Evolutionary conservation across 2,888 invertebrate species (phyloP).

Genomic region (Zelleria hepariella): DNA sequence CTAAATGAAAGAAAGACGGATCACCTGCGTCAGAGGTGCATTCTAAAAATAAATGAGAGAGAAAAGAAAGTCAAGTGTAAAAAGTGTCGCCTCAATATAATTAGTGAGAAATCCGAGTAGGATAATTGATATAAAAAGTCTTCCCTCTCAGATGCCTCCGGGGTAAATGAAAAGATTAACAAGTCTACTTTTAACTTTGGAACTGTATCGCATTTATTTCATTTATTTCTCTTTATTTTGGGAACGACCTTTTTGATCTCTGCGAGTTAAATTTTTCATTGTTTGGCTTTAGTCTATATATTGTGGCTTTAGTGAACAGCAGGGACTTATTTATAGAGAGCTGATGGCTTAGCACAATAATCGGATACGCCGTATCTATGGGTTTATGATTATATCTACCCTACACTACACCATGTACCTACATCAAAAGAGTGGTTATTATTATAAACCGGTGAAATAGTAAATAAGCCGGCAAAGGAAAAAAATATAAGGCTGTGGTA

Average conservation of each 20-base stretch:
- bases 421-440: too few relatives aligned
- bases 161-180: neutral
- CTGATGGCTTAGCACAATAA: too few relatives aligned
- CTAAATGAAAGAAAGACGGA: too few relatives aligned
- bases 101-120: neutral
- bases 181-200: neutral
- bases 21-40: too few relatives aligned
- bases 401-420: too few relatives aligned
- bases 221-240: neutral
- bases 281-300: neutral
- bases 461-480: too few relatives aligned
- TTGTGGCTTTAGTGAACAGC: neutral
- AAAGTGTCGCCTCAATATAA: slow-evolving; percentile 1
- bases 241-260: neutral
- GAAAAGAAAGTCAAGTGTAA: neutral
- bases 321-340: too few relatives aligned
- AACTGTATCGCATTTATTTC: neutral
- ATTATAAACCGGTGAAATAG: too few relatives aligned
- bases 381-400: too few relatives aligned
- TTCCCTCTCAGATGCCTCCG: neutral
- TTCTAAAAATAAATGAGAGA: too few relatives aligned
- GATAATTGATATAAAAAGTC: neutral
- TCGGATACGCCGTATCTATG: too few relatives aligned
- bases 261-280: neutral
- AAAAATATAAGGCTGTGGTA: too few relatives aligned